These are phyloP conservation scores for Bombus balteatus DNA, from an alignment of 1,140 invertebrate species.

Conservation along the genomic window DNA sequence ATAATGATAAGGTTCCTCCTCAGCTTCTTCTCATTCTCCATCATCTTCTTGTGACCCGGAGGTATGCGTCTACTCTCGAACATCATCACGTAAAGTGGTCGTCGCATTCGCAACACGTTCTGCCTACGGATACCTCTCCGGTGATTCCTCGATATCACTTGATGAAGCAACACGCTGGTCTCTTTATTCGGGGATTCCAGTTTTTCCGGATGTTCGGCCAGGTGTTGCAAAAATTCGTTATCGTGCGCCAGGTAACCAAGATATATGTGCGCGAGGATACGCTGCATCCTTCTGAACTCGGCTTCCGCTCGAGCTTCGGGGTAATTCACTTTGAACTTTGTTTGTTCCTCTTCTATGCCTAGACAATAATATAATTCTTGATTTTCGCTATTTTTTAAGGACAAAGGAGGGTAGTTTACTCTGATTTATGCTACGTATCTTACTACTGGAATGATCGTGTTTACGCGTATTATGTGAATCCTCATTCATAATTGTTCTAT, in stretches of 20 bases:
- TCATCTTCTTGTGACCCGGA: conserved; percentile 19
- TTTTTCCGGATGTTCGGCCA: conserved; percentile 43
- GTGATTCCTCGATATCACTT: conserved; percentile 22
- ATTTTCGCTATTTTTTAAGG: no score
- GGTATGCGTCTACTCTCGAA: conserved; percentile 34
- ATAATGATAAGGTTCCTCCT: conserved; percentile 58
- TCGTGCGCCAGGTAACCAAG: conserved; percentile 62
- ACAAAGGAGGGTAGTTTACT: no score
- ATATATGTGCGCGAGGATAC: conserved; percentile 56
- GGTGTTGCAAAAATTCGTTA: conserved; percentile 64
- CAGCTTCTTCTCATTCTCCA: conserved; percentile 53
- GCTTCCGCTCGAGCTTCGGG: conserved; percentile 37
- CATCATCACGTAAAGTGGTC: conserved; percentile 66
- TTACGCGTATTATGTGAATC: no score
- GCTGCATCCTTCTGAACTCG: conserved; percentile 46
- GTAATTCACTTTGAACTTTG: conserved; percentile 72
- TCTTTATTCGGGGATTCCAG: conserved; percentile 59
- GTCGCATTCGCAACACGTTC: conserved; percentile 65
- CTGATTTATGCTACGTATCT: no score
- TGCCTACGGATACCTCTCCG: conserved; percentile 39
- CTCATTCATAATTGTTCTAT: no score
- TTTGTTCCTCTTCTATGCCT: conserved; percentile 67
- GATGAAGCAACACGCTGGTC: conserved; percentile 38
- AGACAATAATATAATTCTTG: background rate
- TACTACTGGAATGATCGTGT: no score